Percentiles rank a stretch among this genome's conserved stretches.
These are phyloP conservation scores for Orestias chungarensis DNA, from an alignment of 2,797 vertebrate genomes.

Conservation along the genomic window DNA sequence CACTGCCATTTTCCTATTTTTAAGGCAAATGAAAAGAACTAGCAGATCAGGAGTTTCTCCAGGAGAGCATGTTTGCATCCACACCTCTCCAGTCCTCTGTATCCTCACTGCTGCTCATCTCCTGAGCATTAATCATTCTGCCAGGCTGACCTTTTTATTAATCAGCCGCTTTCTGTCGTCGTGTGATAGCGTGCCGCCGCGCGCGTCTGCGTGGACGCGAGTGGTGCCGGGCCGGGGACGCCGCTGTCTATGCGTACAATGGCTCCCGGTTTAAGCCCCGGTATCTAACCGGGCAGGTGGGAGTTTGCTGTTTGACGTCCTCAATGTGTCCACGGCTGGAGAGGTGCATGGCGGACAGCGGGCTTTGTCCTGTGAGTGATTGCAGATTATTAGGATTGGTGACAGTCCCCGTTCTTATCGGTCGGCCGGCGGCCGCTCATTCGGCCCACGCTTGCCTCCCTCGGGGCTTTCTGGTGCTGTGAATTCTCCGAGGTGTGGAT, in stretches of 20 bases:
- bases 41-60: not conserved
- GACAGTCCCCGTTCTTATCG: conserved; percentile 69
- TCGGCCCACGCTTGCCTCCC: conserved; percentile 16
- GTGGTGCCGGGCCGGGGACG: conserved; percentile 14
- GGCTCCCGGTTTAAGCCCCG: conserved; percentile 51
- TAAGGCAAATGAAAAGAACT: not conserved
- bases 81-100: conserved; percentile 5
- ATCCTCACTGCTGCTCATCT: conserved; percentile 41
- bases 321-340: conserved; percentile 49
- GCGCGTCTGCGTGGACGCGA: conserved; percentile 23
- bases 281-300: conserved; percentile 81
- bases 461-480: conserved; percentile 7
- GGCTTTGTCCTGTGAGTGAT: conserved; percentile 79
- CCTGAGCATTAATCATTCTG: conserved; percentile 67
- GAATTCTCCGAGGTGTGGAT: conserved; percentile 23
- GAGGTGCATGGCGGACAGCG: conserved; percentile 52
- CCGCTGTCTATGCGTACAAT: conserved; percentile 67
- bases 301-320: conserved; percentile 64
- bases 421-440: conserved; percentile 26
- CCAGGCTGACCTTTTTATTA: conserved; percentile 71
- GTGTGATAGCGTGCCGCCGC: conserved; percentile 56
- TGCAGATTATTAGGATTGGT: conserved; percentile 74
- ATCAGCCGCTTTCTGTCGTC: conserved; percentile 56
- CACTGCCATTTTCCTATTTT: not conserved
- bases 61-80: not conserved